A percentile compares a stretch with the other conserved stretches of the same genome.
Conservation (phyloP, 2,797 vertebrate genomes). For the Centroberyx gerrardi region DNA sequence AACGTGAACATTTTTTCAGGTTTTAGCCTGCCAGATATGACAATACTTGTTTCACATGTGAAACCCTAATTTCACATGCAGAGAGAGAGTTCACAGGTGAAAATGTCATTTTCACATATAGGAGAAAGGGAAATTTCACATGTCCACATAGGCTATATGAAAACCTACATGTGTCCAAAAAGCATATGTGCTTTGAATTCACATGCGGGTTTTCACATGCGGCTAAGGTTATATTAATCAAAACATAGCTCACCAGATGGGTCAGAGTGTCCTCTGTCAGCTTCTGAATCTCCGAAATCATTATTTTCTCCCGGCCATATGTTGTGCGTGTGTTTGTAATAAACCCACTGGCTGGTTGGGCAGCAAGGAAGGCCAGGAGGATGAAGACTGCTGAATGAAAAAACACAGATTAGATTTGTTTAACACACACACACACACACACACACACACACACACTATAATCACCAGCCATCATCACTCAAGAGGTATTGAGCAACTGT, state of each 20-base stretch:
- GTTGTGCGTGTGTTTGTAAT: rapidly evolving
- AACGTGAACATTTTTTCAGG: no score
- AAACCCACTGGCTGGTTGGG: background rate
- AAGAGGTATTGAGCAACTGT: conserved; percentile 20
- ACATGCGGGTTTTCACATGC: no score
- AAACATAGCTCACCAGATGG: conserved; percentile 11
- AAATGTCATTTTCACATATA: no score
- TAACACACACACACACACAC: background rate
- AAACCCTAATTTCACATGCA: no score
- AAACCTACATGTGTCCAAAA: no score
- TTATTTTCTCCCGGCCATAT: rapidly evolving
- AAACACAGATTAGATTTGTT: background rate
- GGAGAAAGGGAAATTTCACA: no score
- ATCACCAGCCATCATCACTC: background rate
- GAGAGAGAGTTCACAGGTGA: no score
- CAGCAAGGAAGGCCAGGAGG: conserved; percentile 39
- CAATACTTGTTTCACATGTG: no score
- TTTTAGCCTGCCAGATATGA: no score
- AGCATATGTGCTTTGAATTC: no score
- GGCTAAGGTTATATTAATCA: no score
- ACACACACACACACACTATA: background rate
- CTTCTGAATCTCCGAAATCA: rapidly evolving
- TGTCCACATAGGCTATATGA: no score
- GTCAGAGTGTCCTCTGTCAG: rapidly evolving
- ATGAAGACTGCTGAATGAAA: conserved; percentile 20